Evolutionary conservation across 2,113 vertebrate genomes (phyloP), one percentile per base, ranked within the genome.

Genomic region (Nibea albiflora): DNA sequence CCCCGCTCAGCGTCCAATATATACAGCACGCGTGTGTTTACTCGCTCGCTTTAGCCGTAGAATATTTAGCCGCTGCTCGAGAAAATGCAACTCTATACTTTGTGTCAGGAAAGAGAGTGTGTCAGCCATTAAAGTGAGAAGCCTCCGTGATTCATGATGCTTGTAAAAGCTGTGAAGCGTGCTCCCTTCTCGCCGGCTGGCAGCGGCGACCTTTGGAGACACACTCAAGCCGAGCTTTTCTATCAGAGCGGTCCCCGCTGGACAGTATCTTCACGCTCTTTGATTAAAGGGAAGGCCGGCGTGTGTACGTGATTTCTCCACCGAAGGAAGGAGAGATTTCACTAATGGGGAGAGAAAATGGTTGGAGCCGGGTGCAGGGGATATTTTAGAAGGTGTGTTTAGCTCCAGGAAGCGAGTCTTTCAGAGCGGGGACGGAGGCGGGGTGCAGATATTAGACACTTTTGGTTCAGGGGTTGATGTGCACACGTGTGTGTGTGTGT

Each of bases 361-460:
- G 35, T 17, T 56, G 76, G 44, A 71, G 58, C 47, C 6, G 47
- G 24, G 31, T 50, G 20, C 35, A 22, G 49, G 64, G 73, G 88
- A 70, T 68, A 87, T 85, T 88, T 89, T 73, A 90, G 84, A 88
- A 88, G 76, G 86, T 85, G 87, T 80, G 73, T 78, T 82, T n/a
- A 56, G 61, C 88, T 64, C 64, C 61, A 76, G 77, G 76, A 82
- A 85, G 73, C 11, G 17, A 63, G 70, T 66, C 24, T 89, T 76
- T 85, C 65, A 65, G 70, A 44, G 66, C 16, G 9, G 65, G n/a
- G 54, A 54, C 20, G 75, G 80, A 80, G 80, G 75, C n/a, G 61
- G 24, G 76, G 86, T 76, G 81, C 64, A 78, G 83, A 85, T 79
- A 73, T 90, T 75, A 72, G 60, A 61, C 89, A 81, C 83, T 85